Conservation (phyloP, 2,888 invertebrate species). For the Salpingus planirostris region DNA sequence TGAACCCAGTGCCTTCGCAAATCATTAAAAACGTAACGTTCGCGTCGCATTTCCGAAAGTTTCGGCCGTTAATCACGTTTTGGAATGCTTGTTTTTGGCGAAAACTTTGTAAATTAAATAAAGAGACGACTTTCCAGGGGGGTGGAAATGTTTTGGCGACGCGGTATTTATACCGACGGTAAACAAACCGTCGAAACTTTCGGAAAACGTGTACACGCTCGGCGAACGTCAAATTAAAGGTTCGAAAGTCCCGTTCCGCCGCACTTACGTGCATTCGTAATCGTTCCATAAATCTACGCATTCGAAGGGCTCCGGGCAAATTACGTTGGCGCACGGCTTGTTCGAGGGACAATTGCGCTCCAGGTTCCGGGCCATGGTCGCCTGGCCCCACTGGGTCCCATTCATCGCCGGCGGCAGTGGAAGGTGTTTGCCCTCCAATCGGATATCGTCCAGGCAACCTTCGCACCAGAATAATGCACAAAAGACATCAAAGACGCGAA, state of each 20-base stretch:
- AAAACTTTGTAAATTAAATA: slow-evolving; percentile 2
- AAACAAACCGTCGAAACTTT: too few species aligned
- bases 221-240: too few species aligned
- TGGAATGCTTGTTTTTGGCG: too few species aligned
- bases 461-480: too few species aligned
- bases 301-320: slow-evolving; percentile 87
- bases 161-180: too few species aligned
- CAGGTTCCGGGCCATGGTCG: slow-evolving; percentile 86
- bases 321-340: slow-evolving; percentile 89
- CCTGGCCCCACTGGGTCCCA: slow-evolving; percentile 92
- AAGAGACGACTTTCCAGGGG: background rate
- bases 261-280: slow-evolving; percentile 96
- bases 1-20: slow-evolving; percentile 38
- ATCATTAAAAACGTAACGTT: slow-evolving; percentile 8
- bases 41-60: too few species aligned
- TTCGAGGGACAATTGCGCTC: slow-evolving; percentile 90
- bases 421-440: slow-evolving; percentile 89
- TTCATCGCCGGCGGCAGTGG: slow-evolving; percentile 92
- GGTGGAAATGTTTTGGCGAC: too few species aligned
- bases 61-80: too few species aligned
- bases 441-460: slow-evolving; percentile 75
- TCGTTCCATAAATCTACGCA: slow-evolving; percentile 97
- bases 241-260: too few species aligned
- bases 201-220: slow-evolving; percentile 1
- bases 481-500: too few species aligned